A percentile compares a stretch with the other conserved stretches of the same genome.
phyloP scores from a whole-genome alignment of 1,140 invertebrate genomes.

The Drosophila lini region DNA sequence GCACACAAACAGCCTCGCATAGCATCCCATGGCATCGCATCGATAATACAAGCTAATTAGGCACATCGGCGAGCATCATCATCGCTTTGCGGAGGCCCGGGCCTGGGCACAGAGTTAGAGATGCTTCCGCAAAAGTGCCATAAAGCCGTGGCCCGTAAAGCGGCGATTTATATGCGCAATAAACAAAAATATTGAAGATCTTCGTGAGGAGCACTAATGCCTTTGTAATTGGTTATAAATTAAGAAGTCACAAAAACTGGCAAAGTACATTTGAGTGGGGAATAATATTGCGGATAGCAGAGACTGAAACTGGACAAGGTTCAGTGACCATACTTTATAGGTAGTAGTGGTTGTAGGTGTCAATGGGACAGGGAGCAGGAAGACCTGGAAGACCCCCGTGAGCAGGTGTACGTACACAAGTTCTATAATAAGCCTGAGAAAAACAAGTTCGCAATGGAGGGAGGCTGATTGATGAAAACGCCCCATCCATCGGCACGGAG shows the following conservation, averaged over 20 bases:
- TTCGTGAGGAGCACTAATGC: slow-evolving; percentile 61
- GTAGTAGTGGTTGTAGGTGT: slow-evolving; percentile 56
- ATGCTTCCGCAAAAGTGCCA: slow-evolving; percentile 66
- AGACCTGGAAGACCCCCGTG: slow-evolving; percentile 5
- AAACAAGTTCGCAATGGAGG: slow-evolving; percentile 36
- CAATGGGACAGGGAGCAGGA: slow-evolving; percentile 51
- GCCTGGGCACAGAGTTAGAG: slow-evolving; percentile 10
- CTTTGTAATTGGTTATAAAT: slow-evolving; percentile 81
- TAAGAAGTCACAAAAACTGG: slow-evolving; percentile 66
- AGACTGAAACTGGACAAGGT: slow-evolving; percentile 32
- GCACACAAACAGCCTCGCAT: slow-evolving; percentile 33
- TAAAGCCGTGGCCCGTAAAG: slow-evolving; percentile 50
- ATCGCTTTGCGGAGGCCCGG: slow-evolving; percentile 23
- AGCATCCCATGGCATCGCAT: slow-evolving; percentile 32
- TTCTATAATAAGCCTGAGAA: slow-evolving; percentile 53
- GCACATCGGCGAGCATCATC: slow-evolving; percentile 64
- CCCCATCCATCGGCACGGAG: slow-evolving; percentile 40
- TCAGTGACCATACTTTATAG: slow-evolving; percentile 55
- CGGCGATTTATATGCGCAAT: slow-evolving; percentile 77
- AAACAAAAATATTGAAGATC: slow-evolving; percentile 67
- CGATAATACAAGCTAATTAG: slow-evolving; percentile 77
- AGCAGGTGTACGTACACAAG: slow-evolving; percentile 7
- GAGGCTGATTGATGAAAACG: slow-evolving; percentile 75
- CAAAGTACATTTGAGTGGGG: slow-evolving; percentile 20
- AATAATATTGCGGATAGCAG: slow-evolving; percentile 14